Base-by-base conservation (phyloP, 2,888 invertebrate genomes). In the Dolichopus griseipennis region DNA sequence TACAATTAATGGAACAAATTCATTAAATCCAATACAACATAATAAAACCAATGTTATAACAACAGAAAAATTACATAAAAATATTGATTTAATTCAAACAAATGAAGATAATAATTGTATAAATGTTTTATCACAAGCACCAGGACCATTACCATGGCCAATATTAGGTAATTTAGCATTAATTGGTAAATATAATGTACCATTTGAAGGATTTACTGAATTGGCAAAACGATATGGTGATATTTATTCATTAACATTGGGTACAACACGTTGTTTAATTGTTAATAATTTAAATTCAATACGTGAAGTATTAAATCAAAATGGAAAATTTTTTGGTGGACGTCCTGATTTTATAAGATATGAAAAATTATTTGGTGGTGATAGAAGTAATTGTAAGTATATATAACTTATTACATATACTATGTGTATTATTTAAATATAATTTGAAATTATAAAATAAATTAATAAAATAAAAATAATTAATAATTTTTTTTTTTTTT, bases 371-470 rank as follows among this genome's bases (percentile, higher is more conserved):
- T 93, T 93, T 78, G 92, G 90, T 64, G 92, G 92, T 62, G 89
- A 93, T 81, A 83, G 92, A 70, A 91, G 92, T 80, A 92, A 92
- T 78, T 92, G 93, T 93, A 81, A 92, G 93, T 89, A 67, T 21
- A 66, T 52, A 27, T 61, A 41, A 62, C 18, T 61, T 8, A 64
- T 65, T 69, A 33, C 27, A 66, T 64, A n/a, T 37, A 21, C 20
- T 52, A 18, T 18, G n/a, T 52, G 2, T 52, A 10, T 52, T 6
- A 52, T 4, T 52, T 52, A 18, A 52, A 27, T 27, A 27, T 27
- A 27, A 27, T 27, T 27, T 27, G 27, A 27, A 27, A n/a, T n/a
- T n/a, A n/a, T n/a, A n/a, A n/a, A n/a, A 27, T 27, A 27, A 27
- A 27, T 27, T 4, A 27, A 27, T 27, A 27, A 27, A 27, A 27